Evolutionary conservation across 2,797 vertebrate species (phyloP), one percentile per base, ranked within the genome.

Genomic region (Channa striata): DNA sequence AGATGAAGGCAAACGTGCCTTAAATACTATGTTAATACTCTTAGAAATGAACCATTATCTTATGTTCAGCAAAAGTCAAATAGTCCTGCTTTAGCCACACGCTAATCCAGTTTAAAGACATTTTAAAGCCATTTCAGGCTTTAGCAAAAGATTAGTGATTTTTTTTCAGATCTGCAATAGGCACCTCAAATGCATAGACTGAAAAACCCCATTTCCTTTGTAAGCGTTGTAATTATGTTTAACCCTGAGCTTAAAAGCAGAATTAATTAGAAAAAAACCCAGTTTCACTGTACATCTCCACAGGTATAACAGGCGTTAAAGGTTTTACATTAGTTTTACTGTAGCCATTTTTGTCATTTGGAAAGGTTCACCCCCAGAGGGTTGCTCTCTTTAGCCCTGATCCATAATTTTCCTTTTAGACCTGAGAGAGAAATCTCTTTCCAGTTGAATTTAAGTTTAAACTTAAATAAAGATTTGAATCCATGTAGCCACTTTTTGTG

Each of bases 401-500:
- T 54, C 52, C 43, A 60, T 58, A 54, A 20, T 67, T 60, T 64
- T 63, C 61, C 60, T 65, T 57, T 76, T 73, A 59, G 53, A 11
- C 42, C 43, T 47, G 8, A 46, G 47, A 23, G 30, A 57, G 10
- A 11, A 23, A 23, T 34, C 42, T 60, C 53, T 66, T 14, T 72
- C 43, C 68, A 36, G 56, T 33, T 44, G 44, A 36, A 50, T 66
- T 61, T 47, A 68, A 80, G 71, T 52, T 8, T 33, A 50, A 34
- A 58, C 71, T 69, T 50, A 56, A 71, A 72, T 46, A 43, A 33
- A 57, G 10, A 54, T 53, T 83, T 72, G 47, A 30, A 88, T 74
- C 52, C 6, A 40, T 40, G 37, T 2, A 40, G 25, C 4, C 4
- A 30, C 25, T 3, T 30, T 30, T 30, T 40, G 37, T 14, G 37